Evolutionary conservation across 2,888 invertebrate species (phyloP).

Genomic region (Germaria angustata): DNA sequence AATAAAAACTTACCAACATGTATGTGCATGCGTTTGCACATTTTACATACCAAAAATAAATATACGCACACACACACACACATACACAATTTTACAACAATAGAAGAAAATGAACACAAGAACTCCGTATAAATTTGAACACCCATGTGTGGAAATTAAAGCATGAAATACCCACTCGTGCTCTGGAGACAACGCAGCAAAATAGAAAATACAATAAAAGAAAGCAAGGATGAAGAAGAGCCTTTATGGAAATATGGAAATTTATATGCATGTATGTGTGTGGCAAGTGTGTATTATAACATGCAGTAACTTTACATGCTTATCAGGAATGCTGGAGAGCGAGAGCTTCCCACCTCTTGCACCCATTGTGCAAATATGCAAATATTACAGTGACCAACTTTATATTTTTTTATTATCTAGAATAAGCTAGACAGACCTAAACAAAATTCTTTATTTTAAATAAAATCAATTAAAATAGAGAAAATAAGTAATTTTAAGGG

Average conservation of each 20-base stretch:
- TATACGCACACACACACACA: neutral
- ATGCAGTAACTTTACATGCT: neutral
- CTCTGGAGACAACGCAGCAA: neutral
- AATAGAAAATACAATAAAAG: conserved; percentile 28
- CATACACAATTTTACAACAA: neutral
- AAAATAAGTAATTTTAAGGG: too few relatives aligned
- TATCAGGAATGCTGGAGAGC: neutral
- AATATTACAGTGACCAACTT: neutral
- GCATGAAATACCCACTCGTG: neutral
- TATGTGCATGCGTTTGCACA: neutral
- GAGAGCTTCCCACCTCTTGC: neutral
- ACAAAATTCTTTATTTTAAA: too few relatives aligned
- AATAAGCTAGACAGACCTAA: too few relatives aligned
- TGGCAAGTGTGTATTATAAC: neutral
- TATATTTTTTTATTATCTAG: neutral
- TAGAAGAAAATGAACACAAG: neutral
- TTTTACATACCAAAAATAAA: conserved; percentile 1
- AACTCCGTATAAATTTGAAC: neutral
- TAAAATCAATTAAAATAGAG: too few relatives aligned
- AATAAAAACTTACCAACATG: neutral
- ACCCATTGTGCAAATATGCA: neutral
- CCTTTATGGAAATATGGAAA: conserved; percentile 23
- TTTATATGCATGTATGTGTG: neutral
- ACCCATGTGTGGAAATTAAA: neutral
- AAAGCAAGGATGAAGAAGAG: conserved; percentile 39